phyloP scores from a whole-genome alignment of 2,797 vertebrate species.

The Siniperca undulata region DNA sequence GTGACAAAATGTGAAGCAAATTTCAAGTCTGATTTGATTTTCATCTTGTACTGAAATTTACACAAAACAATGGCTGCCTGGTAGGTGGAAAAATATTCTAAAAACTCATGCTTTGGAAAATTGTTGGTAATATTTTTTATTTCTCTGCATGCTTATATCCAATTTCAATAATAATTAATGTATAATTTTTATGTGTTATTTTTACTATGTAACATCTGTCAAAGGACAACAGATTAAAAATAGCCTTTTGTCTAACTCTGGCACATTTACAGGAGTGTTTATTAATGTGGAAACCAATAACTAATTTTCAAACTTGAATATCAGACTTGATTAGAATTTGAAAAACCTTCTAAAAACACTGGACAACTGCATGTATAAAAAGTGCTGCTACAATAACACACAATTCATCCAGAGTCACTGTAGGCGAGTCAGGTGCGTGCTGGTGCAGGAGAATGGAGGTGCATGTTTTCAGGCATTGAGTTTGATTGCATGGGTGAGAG shows the following conservation, averaged over 20 bases:
- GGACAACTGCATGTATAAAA: neutral
- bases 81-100: neutral
- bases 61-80: neutral
- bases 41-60: neutral
- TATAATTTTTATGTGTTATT: neutral
- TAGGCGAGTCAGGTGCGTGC: constrained; percentile 43
- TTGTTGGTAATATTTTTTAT: neutral
- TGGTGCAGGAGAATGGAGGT: constrained; percentile 62
- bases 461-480: constrained; percentile 60
- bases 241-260: neutral
- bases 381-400: constrained; percentile 15
- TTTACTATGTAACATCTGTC: neutral
- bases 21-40: constrained; percentile 4
- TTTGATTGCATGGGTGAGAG: constrained; percentile 54
- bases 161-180: neutral
- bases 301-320: neutral
- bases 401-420: constrained; percentile 36
- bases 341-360: constrained; percentile 1
- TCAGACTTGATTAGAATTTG: neutral
- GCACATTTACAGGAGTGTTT: neutral
- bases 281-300: neutral
- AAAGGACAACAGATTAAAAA: neutral
- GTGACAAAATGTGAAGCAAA: neutral
- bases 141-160: neutral
- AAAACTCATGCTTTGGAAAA: neutral